Base-by-base conservation (phyloP, 2,888 invertebrate genomes). In the Laothoe populi region DNA sequence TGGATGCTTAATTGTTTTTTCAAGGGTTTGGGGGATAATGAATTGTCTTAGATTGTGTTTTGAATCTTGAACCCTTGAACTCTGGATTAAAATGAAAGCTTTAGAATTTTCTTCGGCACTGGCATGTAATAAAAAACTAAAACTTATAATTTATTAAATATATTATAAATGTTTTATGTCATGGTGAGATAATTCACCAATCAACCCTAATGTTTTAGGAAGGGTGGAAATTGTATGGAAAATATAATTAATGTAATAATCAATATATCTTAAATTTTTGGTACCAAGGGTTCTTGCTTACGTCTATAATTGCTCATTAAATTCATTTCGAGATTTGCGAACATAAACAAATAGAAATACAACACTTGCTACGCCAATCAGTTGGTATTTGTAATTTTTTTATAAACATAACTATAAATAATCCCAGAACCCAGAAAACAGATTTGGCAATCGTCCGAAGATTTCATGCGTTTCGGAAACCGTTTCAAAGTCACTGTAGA, bases 1-100 rank as follows among this genome's bases (percentile, higher is more conserved):
- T 24, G 63, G 61, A 49, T 59, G 77, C 77, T 77, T 78, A 76
- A 81, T 79, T 82, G 64, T 66, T 66, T 68, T 66, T 68, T 67
- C 60, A 58, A 57, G 42, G 58, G 53, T 53, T 46, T 53, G 10
- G 35, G 21, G 38, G 31, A 10, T 42, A 16, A 31, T 59, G 24
- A 44, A 58, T 42, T n/a, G 44, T 24, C 59, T 59, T 53, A 53
- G 35, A 35, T 35, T 53, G 31, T 31, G 11, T 46, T 46, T n/a
- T n/a, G n/a, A n/a, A n/a, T n/a, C n/a, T n/a, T n/a, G n/a, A n/a
- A 13, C 16, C 53, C 53, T 53, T 35, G 35, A 13, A 16, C 10
- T 19, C 4, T 10, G 16, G 31, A 10, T n/a, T n/a, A n/a, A n/a
- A n/a, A n/a, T n/a, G n/a, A n/a, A n/a, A n/a, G n/a, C n/a, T n/a